Base-by-base conservation (phyloP, 2,888 invertebrate genomes). In the Alentia gelatinosa region DNA sequence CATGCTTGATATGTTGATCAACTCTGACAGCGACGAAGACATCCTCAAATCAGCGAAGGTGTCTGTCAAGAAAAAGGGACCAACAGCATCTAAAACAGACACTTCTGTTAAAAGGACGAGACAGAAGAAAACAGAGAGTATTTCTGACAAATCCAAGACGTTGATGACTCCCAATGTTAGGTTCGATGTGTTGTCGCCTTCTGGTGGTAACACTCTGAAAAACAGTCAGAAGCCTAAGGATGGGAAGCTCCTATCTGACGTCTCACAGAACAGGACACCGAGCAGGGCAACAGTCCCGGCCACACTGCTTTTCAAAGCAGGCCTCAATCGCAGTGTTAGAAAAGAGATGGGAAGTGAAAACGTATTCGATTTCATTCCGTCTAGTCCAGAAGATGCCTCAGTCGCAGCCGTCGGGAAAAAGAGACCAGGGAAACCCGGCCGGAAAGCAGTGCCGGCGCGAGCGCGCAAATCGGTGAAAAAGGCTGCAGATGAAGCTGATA, bases 21-120 rank as follows among this genome's bases (percentile, higher is more conserved):
- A 84, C 33, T 47, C 83, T 63, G 86, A 90, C 35, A 68, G 68
- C 23, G 90, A 86, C 35, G 86, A 90, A 26, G 90, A 86, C 1
- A 4, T 30, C 42, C 86, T 40, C 9, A 35, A 33, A 63, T 35
- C 47, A 35, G 33, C 12, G 7, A 84, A 88, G 30, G 26, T 30
- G 3, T 74, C 74, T 1, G 33, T 15, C 74, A 88, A 88, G 7
- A 33, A 88, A 33, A 42, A 40, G 50, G 47, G 37, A 19, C 23
- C 39, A 12, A 39, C 37, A 19, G 39, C 79, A 1, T 23, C 26
- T 30, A 86, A 86, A 47, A 30, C 23, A 0, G 35, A 47, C 7
- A 3, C 37, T 12, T 35, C 79, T 35, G 39, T 23, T 3, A 35
- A 4, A n/a, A 39, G 39, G 23, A 79, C 79, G 3, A 39, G 79